phyloP scores from a whole-genome alignment of 1,140 invertebrate genomes.

The Triops longicaudatus region DNA sequence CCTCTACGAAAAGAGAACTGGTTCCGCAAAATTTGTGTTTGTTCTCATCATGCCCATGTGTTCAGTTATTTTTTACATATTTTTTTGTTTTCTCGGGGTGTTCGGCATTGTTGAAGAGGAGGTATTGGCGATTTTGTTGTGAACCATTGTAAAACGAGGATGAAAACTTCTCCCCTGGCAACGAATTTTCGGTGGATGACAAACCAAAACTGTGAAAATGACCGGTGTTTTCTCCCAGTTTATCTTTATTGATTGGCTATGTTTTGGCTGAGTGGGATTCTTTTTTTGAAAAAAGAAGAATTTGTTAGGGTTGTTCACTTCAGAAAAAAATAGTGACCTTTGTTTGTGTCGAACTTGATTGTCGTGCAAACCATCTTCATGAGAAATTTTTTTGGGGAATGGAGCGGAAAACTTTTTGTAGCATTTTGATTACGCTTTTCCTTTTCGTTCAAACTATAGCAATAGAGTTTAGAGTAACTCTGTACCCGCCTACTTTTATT shows the following conservation, averaged over 20 bases:
- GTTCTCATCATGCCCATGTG: neutral
- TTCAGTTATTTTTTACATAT: neutral
- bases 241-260: neutral
- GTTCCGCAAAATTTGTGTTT: neutral
- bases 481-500: neutral
- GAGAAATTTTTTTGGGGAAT: neutral
- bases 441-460: slow-evolving; percentile 2
- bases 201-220: neutral
- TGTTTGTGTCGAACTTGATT: neutral
- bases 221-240: slow-evolving; percentile 11
- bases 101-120: too few relatives aligned
- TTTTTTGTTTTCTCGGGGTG: too few relatives aligned
- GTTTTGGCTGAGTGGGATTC: too few relatives aligned
- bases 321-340: neutral
- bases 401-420: slow-evolving; percentile 7
- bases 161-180: neutral
- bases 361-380: neutral
- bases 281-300: neutral
- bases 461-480: slow-evolving; percentile 15
- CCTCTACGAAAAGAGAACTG: neutral
- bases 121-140: neutral
- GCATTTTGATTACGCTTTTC: slow-evolving; percentile 15
- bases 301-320: neutral
- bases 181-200: neutral
- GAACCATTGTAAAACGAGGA: neutral